Percentiles rank a stretch among this genome's conserved stretches.
phyloP scores from a whole-genome alignment of 2,113 vertebrate genomes.

The Chaetodon auriga region DNA sequence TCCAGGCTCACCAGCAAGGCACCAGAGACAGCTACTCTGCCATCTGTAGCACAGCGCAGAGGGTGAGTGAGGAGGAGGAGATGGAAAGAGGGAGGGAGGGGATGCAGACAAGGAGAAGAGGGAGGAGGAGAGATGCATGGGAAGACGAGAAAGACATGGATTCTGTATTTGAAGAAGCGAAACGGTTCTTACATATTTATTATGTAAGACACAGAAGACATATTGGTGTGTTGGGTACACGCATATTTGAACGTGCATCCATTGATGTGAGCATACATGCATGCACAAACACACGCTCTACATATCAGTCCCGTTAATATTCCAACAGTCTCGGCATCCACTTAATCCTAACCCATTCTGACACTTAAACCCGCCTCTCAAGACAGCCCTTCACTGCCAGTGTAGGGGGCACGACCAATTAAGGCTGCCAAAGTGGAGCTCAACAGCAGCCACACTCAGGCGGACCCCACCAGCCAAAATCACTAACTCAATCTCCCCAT shows the following conservation, averaged over 20 bases:
- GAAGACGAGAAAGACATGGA: slow-evolving; percentile 25
- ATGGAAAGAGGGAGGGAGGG: slow-evolving; percentile 17
- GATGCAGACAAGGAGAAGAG: slow-evolving; percentile 66
- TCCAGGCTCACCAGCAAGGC: slow-evolving; percentile 93
- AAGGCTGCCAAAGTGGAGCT: slow-evolving; percentile 73
- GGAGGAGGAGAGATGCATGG: slow-evolving; percentile 1
- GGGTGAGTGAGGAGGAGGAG: slow-evolving; percentile 86
- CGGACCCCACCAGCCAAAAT: slow-evolving; percentile 63
- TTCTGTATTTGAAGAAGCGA: slow-evolving; percentile 19
- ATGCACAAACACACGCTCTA: slow-evolving; percentile 27
- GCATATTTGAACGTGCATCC: slow-evolving; percentile 8
- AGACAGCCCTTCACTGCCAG: slow-evolving; percentile 64
- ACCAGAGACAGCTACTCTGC: slow-evolving; percentile 96
- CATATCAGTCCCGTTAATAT: slow-evolving; percentile 54
- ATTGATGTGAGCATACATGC: slow-evolving; percentile 5
- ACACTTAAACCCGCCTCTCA: slow-evolving; percentile 75
- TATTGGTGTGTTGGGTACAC: neutral
- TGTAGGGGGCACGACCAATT: slow-evolving; percentile 70
- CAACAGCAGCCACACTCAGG: slow-evolving; percentile 60
- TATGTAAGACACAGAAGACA: neutral
- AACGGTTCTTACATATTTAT: slow-evolving; percentile 18
- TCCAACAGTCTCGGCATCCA: slow-evolving; percentile 55
- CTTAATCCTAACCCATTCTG: slow-evolving; percentile 75
- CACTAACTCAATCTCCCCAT: slow-evolving; percentile 75
- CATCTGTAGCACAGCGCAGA: slow-evolving; percentile 96